phyloP scores from a whole-genome alignment of 2,888 invertebrate species.

The Synanthedon andrenaeformis region DNA sequence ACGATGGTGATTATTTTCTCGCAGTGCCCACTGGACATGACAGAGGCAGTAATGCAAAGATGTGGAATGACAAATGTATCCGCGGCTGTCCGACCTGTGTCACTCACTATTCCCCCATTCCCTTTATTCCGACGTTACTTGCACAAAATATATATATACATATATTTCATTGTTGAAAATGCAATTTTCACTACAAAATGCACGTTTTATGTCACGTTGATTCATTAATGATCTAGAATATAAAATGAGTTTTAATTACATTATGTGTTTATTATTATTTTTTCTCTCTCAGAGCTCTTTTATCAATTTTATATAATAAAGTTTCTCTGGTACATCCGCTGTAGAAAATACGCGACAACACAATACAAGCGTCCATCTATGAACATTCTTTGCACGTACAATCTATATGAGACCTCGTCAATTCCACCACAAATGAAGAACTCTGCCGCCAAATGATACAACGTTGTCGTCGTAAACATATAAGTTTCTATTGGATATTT shows the following conservation, averaged over 20 bases:
- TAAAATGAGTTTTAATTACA: not conserved
- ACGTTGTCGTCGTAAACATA: too few species aligned
- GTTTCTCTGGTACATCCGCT: too few species aligned
- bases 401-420: conserved; percentile 45
- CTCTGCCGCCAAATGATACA: conserved; percentile 7
- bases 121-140: conserved; percentile 32
- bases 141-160: conserved; percentile 29
- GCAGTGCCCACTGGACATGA: conserved; percentile 6
- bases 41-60: conserved; percentile 23
- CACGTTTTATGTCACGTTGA: too few species aligned
- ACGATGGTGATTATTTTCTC: conserved; percentile 6
- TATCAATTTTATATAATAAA: too few species aligned
- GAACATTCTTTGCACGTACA: conserved; percentile 43
- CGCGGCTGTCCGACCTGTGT: conserved; percentile 43
- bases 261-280: not conserved
- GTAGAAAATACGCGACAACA: conserved; percentile 11
- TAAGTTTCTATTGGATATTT: not conserved
- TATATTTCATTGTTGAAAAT: conserved; percentile 25
- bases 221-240: not conserved
- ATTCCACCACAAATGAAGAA: conserved; percentile 42
- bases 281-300: too few species aligned
- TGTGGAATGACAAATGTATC: conserved; percentile 42
- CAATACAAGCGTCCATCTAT: not conserved
- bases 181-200: conserved; percentile 8
- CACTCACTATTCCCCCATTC: conserved; percentile 33